A percentile compares a stretch with the other conserved stretches of the same genome.
phyloP scores from a whole-genome alignment of 2,113 vertebrate genomes.

The Amblyopsis rosae region DNA sequence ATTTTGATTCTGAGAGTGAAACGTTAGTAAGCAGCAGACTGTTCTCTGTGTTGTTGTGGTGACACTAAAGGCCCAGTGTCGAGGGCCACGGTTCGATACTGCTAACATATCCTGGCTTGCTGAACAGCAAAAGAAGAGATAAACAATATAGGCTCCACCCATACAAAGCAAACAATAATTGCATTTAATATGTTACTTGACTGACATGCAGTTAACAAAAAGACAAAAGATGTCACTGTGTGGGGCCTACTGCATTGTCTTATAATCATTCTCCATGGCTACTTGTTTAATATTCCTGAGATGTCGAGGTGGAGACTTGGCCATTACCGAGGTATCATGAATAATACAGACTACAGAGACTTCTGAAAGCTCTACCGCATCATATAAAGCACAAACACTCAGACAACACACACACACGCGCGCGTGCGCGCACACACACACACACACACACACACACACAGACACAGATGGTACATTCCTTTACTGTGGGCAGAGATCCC shows the following conservation, averaged over 20 bases:
- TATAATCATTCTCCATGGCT: not conserved
- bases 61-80: too few species aligned
- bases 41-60: too few species aligned
- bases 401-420: not conserved
- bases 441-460: not conserved
- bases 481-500: conserved; percentile 23
- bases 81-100: too few species aligned
- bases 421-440: not conserved
- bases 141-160: not conserved
- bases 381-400: not conserved
- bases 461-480: conserved; percentile 4
- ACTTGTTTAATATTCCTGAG: conserved; percentile 1
- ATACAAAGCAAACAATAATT: too few species aligned
- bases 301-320: conserved; percentile 16
- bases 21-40: too few species aligned
- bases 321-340: conserved; percentile 53
- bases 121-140: not conserved
- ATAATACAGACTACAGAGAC: conserved; percentile 55
- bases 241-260: not conserved
- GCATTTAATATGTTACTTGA: too few species aligned
- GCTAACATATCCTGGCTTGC: conserved; percentile 12
- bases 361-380: conserved; percentile 37
- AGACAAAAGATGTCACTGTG: not conserved
- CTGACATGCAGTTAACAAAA: too few species aligned
- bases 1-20: too few species aligned